Evolutionary conservation across 2,888 invertebrate species (phyloP).

Genomic region (Alentia gelatinosa): DNA sequence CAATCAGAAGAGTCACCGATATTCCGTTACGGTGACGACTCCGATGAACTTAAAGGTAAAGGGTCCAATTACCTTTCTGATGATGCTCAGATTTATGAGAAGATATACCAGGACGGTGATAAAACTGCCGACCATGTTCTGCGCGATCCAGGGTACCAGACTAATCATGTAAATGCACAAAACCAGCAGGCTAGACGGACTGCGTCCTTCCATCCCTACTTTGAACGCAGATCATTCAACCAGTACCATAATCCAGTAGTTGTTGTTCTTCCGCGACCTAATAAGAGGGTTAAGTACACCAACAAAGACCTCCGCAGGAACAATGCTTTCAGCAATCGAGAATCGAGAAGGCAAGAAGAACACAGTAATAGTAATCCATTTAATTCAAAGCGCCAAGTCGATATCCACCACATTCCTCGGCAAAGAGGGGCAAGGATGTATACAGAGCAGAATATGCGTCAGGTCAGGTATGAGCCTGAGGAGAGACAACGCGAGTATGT

Average conservation of each 20-base stretch:
- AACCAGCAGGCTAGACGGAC: not conserved
- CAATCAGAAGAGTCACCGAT: not conserved
- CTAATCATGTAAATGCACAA: not conserved
- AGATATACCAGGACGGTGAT: not conserved
- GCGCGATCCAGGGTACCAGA: not conserved
- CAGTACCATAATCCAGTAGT: not conserved
- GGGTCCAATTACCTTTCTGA: not conserved
- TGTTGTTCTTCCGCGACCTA: too few relatives aligned
- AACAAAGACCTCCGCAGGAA: not conserved
- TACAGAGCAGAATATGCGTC: not conserved
- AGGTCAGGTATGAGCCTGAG: not conserved
- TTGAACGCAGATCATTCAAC: not conserved
- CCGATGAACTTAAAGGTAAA: not conserved
- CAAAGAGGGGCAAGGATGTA: not conserved
- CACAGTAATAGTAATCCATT: not conserved
- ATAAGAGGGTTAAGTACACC: too few relatives aligned
- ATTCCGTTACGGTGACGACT: not conserved
- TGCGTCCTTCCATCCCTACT: not conserved
- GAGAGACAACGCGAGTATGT: too few relatives aligned
- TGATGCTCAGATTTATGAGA: not conserved
- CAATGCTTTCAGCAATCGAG: not conserved
- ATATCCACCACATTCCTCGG: not conserved
- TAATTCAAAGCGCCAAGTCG: not conserved
- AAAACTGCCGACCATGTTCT: not conserved
- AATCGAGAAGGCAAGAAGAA: too few relatives aligned